Conservation (phyloP, 1,140 invertebrate genomes). For the Chironomus striatipennis region DNA sequence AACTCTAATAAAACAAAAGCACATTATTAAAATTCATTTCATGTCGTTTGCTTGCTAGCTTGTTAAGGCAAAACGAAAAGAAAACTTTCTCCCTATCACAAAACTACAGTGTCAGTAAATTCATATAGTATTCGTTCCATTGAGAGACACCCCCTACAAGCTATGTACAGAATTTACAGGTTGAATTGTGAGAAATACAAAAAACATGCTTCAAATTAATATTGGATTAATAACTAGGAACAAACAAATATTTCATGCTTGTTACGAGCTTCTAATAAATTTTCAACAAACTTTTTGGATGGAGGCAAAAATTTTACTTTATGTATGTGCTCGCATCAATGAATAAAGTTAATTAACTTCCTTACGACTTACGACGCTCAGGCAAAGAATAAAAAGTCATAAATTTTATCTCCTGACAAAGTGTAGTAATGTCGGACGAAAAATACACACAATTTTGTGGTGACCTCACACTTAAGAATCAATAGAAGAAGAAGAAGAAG, state of each 20-base stretch:
- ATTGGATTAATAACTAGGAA: constrained; percentile 10
- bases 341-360: constrained; percentile 24
- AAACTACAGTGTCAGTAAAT: no score
- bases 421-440: background rate
- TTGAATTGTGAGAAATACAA: constrained; percentile 8
- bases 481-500: no score
- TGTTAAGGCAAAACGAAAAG: background rate
- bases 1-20: background rate
- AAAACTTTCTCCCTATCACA: background rate
- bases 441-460: background rate
- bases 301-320: background rate
- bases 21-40: constrained; percentile 10
- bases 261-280: background rate
- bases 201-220: constrained; percentile 18
- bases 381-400: background rate
- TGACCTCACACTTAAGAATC: background rate
- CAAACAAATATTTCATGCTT: background rate
- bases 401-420: constrained; percentile 9
- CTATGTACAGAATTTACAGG: constrained; percentile 12
- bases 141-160: no score
- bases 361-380: background rate
- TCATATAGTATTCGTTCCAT: no score
- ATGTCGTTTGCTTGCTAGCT: constrained; percentile 11
- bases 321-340: background rate
- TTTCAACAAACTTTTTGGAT: background rate